A percentile compares a stretch with the other conserved stretches of the same genome.
phyloP scores from a whole-genome alignment of 2,888 invertebrate species.

The Morpho deidamia region DNA sequence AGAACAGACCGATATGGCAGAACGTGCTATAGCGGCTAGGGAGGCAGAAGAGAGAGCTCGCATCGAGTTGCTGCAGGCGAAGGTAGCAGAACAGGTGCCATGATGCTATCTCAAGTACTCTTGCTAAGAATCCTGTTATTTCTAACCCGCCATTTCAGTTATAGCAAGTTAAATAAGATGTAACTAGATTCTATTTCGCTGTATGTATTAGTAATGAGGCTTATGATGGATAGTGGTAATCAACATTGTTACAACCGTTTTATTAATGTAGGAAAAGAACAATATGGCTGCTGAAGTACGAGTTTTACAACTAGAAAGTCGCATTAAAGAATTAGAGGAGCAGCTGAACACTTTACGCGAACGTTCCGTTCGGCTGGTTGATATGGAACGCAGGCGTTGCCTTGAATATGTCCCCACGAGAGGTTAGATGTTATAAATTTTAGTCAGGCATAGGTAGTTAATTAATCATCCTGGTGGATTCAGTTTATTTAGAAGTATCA shows the following conservation, averaged over 20 bases:
- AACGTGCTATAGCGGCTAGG: constrained; percentile 34
- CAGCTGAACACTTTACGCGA: constrained; percentile 42
- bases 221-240: too few species aligned
- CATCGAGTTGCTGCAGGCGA: constrained; percentile 48
- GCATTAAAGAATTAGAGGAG: constrained; percentile 48
- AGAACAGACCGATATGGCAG: constrained; percentile 45
- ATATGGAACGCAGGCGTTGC: constrained; percentile 49
- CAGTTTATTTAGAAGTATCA: too few species aligned
- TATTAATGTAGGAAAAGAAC: constrained; percentile 40
- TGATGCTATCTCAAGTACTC: constrained; percentile 20
- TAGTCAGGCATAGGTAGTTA: too few species aligned
- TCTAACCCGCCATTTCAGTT: background rate
- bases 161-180: background rate
- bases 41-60: constrained; percentile 39
- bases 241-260: background rate
- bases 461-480: too few species aligned
- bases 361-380: constrained; percentile 47
- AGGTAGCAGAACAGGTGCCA: constrained; percentile 61
- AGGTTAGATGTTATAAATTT: constrained; percentile 35
- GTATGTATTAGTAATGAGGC: too few species aligned
- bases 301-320: constrained; percentile 40
- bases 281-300: constrained; percentile 36
- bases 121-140: background rate
- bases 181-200: too few species aligned
- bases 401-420: constrained; percentile 57